Evolutionary conservation across 2,888 invertebrate genomes (phyloP).

Genomic region (Drosophila niveifrons): DNA sequence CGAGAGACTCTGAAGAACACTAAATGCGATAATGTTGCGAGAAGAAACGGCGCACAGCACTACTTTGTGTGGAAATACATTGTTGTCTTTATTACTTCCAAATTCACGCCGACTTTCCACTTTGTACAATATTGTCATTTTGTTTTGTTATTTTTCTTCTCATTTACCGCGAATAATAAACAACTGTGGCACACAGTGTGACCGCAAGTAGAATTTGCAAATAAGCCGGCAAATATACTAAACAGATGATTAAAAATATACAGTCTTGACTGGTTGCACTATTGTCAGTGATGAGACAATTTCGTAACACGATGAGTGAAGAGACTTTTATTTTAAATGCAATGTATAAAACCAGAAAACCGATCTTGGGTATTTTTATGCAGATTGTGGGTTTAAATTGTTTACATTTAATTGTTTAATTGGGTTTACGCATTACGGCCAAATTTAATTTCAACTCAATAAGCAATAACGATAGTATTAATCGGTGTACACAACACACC

Average conservation of each 20-base stretch:
- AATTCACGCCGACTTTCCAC: slow-evolving; percentile 75
- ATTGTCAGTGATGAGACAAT: not conserved
- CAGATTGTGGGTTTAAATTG: no score
- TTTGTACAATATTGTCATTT: slow-evolving; percentile 82
- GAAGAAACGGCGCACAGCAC: slow-evolving; percentile 91
- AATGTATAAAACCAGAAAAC: not conserved
- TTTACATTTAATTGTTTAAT: no score
- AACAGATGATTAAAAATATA: not conserved
- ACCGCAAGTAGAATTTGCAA: not conserved
- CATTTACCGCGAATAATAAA: slow-evolving; percentile 27
- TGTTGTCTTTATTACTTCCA: slow-evolving; percentile 65
- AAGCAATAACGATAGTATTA: no score
- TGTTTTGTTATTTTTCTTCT: slow-evolving; percentile 24
- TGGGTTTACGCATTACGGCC: no score
- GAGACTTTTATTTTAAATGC: not conserved
- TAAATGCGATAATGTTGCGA: slow-evolving; percentile 93
- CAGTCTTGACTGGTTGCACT: not conserved
- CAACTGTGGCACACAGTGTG: slow-evolving; percentile 19
- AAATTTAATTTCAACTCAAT: no score
- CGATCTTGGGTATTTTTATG: no score
- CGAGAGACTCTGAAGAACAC: slow-evolving; percentile 86
- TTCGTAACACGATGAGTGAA: not conserved
- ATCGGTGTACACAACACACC: no score
- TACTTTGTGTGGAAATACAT: slow-evolving; percentile 69
- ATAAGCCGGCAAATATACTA: not conserved